These are phyloP conservation scores for Lepisosteus osseus DNA, from an alignment of 2,113 vertebrate genomes.

Conservation along the genomic window DNA sequence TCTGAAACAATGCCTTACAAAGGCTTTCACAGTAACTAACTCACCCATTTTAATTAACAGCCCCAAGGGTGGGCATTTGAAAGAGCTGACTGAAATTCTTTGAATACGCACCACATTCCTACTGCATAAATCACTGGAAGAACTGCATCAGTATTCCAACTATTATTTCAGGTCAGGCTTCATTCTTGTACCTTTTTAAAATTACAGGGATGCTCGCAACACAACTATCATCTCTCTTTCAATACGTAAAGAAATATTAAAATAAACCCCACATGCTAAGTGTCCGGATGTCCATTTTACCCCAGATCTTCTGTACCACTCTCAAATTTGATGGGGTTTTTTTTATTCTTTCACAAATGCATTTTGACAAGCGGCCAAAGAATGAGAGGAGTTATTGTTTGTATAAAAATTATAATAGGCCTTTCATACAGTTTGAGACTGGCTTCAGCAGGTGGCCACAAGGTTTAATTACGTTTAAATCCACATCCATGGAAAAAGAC, in stretches of 20 bases:
- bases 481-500: slow-evolving; percentile 2
- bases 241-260: too few relatives aligned
- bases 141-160: neutral
- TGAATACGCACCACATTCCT: slow-evolving; percentile 40
- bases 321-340: neutral
- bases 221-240: too few relatives aligned
- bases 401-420: too few relatives aligned
- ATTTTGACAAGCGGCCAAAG: neutral
- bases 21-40: neutral
- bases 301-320: neutral
- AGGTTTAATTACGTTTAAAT: too few relatives aligned
- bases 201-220: neutral
- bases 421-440: too few relatives aligned
- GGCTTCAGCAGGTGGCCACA: too few relatives aligned
- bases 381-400: neutral
- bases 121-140: slow-evolving; percentile 26
- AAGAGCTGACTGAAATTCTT: slow-evolving; percentile 40
- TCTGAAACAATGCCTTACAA: neutral
- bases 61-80: slow-evolving; percentile 25
- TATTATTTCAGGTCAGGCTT: slow-evolving; percentile 23
- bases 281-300: neutral
- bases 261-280: too few relatives aligned
- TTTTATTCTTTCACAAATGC: neutral
- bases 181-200: slow-evolving; percentile 32
- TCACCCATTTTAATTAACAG: neutral